Evolutionary conservation across 2,888 invertebrate genomes (phyloP), one percentile per base, ranked within the genome.

Genomic region (Microdon myrmicae): DNA sequence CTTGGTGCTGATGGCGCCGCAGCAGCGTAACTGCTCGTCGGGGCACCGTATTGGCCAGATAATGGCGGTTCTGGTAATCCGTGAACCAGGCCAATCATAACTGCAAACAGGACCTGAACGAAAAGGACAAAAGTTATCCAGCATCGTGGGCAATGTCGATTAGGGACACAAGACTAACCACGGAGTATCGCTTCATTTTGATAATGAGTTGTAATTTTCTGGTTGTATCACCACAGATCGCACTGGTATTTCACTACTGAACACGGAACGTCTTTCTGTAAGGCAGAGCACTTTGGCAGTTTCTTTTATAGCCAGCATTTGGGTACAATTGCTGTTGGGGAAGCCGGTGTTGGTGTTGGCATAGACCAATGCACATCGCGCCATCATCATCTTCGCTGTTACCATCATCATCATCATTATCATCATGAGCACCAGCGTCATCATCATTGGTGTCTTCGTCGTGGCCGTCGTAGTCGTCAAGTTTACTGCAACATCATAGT

Each of bases 1-100:
- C 75, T 73, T 20, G 76, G 73, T 6, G 80, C 75, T 13, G 85
- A 81, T 1, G 86, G 85, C 6, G 84, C 41, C n/a, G 67, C 68
- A 49, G 73, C 72, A 20, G 68, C 67, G 67, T 79, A 79, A 67
- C 74, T 73, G 70, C 73, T 76, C 19, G 71, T 70, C 54, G 70
- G 73, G 4, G 72, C 75, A 56, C 76, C 72, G 64, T 76, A 78
- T 45, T 59, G 59, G 38, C 72, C 73, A 48, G 78, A 73, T 69
- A 77, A 75, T 59, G 79, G 79, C 22, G 79, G 77, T 69, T 79
- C 77, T 45, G 78, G 78, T 43, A 74, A 75, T 61, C 75, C 79
- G 53, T 74, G 71, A 38, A 70, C 73, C 71, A 78, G 64, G 47
- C 73, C 71, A 58, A 74, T 70, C 69, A 76, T 73, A 69, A 76